Percentiles rank a stretch among this genome's conserved stretches.
Evolutionary conservation across 1,140 invertebrate species (phyloP).

Genomic region (Heterodera schachtii): DNA sequence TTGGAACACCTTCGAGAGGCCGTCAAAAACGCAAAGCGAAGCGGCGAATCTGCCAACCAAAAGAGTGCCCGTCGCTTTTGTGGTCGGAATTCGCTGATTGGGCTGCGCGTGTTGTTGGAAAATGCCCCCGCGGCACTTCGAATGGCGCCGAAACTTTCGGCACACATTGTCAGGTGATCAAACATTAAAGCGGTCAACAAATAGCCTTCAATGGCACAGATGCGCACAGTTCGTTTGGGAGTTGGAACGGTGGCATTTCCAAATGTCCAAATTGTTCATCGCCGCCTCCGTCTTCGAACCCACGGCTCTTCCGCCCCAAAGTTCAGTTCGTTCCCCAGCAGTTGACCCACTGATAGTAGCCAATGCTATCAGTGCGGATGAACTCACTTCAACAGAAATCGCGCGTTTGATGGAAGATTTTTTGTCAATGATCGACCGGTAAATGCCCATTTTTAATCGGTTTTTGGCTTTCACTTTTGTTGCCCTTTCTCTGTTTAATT

Average conservation of each 20-base stretch:
- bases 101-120: neutral
- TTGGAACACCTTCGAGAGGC: conserved; percentile 15
- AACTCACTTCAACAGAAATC: conserved; percentile 1
- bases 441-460: too few species aligned
- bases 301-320: neutral
- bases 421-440: conserved; percentile 18
- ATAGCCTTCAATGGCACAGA: neutral
- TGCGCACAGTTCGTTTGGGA: conserved; percentile 24
- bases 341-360: neutral
- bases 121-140: conserved; percentile 9
- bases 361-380: neutral
- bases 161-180: conserved; percentile 10
- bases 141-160: conserved; percentile 13
- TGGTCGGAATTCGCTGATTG: neutral
- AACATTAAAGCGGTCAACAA: neutral
- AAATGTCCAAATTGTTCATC: conserved; percentile 14
- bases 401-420: conserved; percentile 16
- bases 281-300: conserved; percentile 16
- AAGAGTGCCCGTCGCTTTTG: conserved; percentile 12
- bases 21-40: neutral
- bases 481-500: neutral
- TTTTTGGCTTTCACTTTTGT: too few species aligned
- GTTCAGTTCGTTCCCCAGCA: neutral
- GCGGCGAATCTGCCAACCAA: neutral
- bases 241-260: conserved; percentile 26